Percentiles rank a stretch among this genome's conserved stretches.
Evolutionary conservation across 2,113 vertebrate genomes (phyloP).

Genomic region (Globicephala melas): DNA sequence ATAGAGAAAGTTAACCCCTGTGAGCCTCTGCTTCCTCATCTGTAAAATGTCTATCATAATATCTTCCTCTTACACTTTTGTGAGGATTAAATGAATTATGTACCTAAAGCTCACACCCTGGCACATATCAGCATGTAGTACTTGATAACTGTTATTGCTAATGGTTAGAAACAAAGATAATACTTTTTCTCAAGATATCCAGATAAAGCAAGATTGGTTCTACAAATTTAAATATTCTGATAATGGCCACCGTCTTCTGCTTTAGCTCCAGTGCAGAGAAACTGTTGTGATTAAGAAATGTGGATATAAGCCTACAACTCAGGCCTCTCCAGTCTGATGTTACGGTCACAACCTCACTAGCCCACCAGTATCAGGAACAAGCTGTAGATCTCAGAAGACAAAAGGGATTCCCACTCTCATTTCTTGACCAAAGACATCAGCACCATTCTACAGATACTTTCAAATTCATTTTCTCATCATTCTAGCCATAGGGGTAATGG

Average conservation of each 20-base stretch:
- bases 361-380: background rate
- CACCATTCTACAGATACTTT: constrained; percentile 48
- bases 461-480: constrained; percentile 43
- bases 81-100: background rate
- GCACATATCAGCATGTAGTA: background rate
- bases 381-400: background rate
- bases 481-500: constrained; percentile 50
- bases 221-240: background rate
- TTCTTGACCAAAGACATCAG: constrained; percentile 21
- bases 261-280: background rate
- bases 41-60: background rate
- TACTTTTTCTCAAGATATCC: background rate
- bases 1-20: background rate
- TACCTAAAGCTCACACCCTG: background rate
- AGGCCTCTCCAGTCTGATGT: background rate
- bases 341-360: background rate
- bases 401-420: background rate
- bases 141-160: background rate
- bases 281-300: background rate
- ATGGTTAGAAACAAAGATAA: background rate
- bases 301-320: background rate
- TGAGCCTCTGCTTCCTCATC: background rate
- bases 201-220: background rate
- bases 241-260: background rate
- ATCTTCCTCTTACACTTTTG: background rate